These are phyloP conservation scores for Enteromius afrohamiltoni DNA, from an alignment of 2,797 vertebrate genomes.

Conservation along the genomic window DNA sequence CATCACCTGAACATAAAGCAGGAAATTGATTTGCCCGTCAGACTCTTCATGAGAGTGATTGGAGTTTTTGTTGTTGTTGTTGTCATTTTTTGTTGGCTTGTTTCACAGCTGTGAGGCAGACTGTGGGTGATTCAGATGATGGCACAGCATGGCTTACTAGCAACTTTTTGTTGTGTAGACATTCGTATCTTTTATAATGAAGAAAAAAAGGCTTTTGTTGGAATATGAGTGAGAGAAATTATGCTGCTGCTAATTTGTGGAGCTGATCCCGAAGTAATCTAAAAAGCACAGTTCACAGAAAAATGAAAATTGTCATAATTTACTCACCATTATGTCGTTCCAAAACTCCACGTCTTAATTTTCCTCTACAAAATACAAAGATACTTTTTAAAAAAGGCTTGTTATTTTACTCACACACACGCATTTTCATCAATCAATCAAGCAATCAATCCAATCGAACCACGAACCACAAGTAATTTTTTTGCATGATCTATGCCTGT, in stretches of 20 bases:
- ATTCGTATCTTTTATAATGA: slow-evolving; percentile 14
- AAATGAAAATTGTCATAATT: neutral
- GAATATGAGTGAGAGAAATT: slow-evolving; percentile 4
- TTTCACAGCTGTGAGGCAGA: slow-evolving; percentile 24
- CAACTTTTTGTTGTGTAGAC: neutral
- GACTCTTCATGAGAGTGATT: slow-evolving; percentile 39
- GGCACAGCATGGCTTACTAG: slow-evolving; percentile 7
- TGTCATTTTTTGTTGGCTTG: slow-evolving; percentile 27
- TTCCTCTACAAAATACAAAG: neutral
- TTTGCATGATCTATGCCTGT: neutral
- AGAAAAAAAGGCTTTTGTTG: slow-evolving; percentile 23
- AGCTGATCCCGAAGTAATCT: slow-evolving; percentile 9
- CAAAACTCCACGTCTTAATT: neutral
- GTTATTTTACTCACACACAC: neutral
- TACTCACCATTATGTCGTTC: neutral
- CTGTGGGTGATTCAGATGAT: slow-evolving; percentile 40
- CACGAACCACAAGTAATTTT: neutral
- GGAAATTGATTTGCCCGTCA: slow-evolving; percentile 49
- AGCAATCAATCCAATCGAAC: neutral
- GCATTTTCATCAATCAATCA: neutral
- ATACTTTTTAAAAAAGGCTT: neutral
- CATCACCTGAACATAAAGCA: slow-evolving; percentile 53
- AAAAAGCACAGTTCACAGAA: neutral
- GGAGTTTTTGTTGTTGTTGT: slow-evolving; percentile 5
- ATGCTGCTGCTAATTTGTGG: neutral